Conservation (phyloP, 2,113 vertebrate genomes). For the Typhlomys cinereus region DNA sequence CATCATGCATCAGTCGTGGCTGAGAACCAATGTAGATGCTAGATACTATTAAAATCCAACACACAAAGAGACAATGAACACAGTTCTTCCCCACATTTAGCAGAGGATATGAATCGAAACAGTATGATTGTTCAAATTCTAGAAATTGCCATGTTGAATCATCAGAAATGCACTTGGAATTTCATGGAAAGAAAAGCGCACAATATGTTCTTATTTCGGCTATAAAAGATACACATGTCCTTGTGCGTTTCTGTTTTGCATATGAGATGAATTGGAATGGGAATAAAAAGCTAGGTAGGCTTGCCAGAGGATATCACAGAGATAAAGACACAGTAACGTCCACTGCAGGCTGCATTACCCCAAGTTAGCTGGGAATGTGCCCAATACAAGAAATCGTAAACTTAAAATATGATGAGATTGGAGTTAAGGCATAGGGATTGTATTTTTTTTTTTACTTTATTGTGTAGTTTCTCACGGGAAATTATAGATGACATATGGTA, state of each 20-base stretch:
- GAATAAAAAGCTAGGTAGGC: neutral
- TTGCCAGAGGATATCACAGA: neutral
- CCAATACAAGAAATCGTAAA: neutral
- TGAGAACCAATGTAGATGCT: neutral
- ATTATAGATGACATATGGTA: neutral
- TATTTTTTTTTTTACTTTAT: neutral
- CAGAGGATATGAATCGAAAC: neutral
- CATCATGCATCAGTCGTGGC: neutral
- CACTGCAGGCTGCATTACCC: neutral
- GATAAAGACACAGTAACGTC: neutral
- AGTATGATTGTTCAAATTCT: neutral
- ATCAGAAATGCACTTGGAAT: neutral
- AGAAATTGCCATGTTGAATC: neutral
- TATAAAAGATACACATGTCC: neutral
- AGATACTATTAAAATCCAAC: slow-evolving; percentile 33
- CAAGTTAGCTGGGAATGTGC: neutral
- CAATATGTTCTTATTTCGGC: neutral
- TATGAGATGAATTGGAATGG: neutral
- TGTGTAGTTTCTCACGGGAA: neutral
- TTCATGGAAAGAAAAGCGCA: neutral
- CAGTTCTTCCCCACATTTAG: neutral
- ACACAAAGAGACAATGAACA: neutral
- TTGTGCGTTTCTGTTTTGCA: neutral
- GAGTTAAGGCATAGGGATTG: too few species aligned
- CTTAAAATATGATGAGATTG: neutral